Base-by-base conservation (phyloP, 2,797 vertebrate species). In the Harpagifer antarcticus region DNA sequence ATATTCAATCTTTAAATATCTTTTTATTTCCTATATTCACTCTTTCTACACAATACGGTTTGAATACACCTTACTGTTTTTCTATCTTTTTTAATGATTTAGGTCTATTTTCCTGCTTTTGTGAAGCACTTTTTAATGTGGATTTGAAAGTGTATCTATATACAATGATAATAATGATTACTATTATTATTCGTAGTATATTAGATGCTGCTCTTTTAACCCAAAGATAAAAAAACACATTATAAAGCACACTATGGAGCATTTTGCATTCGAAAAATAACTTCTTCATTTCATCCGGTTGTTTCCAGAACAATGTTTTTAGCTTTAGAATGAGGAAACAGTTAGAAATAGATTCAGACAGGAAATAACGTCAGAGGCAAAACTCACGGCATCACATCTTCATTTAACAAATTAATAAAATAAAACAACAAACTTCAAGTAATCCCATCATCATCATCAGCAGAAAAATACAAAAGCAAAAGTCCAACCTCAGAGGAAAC, bases 341-440 rank as follows among this genome's bases (percentile, higher is more conserved):
- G 17, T 23, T 42, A 2, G 1, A 19, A 72, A 3, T 23, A 3
- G 2, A 17, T 0, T 37, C 2, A 59, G 72, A 47, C 45, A 73
- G 47, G 42, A 82, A 81, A 74, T 54, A 47, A 85, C 0, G 43
- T 58, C 78, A 69, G 59, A 88, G 64, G 65, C 72, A 20, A 43
- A 52, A 33, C 17, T 54, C 33, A 86, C 75, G 79, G 75, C 65
- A 27, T 80, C 74, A 89, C 72, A 85, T 82, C 78, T 78, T 87
- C 75, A 82, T 86, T 84, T 72, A 77, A 84, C 85, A 86, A 78
- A 85, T 69, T 2, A 82, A 85, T 33, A 69, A 74, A 88, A 90
- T 74, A 84, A 85, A 87, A 86, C 77, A 82, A 82, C 82, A 89
- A 88, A 87, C 90, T 93, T 95, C 93, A 94, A 94, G 93, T 94